phyloP scores from a whole-genome alignment of 2,888 invertebrate species.

The Lamproptera curius region DNA sequence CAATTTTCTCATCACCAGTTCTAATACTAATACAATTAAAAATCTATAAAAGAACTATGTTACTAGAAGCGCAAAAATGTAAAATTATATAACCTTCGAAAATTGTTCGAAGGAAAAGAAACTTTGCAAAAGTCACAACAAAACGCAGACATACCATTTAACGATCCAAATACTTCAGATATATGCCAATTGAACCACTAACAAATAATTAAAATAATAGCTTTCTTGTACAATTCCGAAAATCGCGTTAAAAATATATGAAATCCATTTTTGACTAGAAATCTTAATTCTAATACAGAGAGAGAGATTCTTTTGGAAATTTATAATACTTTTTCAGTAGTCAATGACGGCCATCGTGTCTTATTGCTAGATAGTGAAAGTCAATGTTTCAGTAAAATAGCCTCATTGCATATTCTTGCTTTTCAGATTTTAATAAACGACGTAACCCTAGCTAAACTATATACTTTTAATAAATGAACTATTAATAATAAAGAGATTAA shows the following conservation, averaged over 20 bases:
- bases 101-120: not conserved
- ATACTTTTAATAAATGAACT: not conserved
- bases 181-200: not conserved
- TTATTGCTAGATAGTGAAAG: slow-evolving; percentile 53
- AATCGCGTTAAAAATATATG: slow-evolving; percentile 36
- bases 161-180: not conserved
- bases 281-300: slow-evolving; percentile 73
- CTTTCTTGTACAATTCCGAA: slow-evolving; percentile 19
- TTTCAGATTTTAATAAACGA: not conserved
- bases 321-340: slow-evolving; percentile 66
- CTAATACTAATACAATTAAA: not conserved
- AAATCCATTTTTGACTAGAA: slow-evolving; percentile 75
- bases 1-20: slow-evolving; percentile 3
- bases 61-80: not conserved
- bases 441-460: not conserved
- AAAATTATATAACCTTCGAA: not conserved
- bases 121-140: not conserved
- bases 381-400: slow-evolving; percentile 48
- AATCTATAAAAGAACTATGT: not conserved
- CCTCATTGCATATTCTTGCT: slow-evolving; percentile 56
- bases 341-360: slow-evolving; percentile 44
- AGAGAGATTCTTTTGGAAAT: slow-evolving; percentile 69
- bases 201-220: slow-evolving; percentile 1
- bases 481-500: not conserved
- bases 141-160: not conserved